Evolutionary conservation across 2,797 vertebrate genomes (phyloP).

Genomic region (Diplodus puntazzo): DNA sequence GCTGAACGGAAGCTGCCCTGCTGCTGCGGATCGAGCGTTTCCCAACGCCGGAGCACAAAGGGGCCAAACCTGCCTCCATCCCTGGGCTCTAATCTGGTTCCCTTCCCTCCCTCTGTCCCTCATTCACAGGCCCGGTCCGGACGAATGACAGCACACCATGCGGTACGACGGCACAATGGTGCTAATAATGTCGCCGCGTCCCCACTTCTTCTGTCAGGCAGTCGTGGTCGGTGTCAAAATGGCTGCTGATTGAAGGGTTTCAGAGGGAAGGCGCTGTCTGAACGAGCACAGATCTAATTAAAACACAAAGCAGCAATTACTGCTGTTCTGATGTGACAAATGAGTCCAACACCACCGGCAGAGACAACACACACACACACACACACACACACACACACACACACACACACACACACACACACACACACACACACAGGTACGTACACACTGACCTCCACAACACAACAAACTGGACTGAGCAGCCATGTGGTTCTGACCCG

Average conservation of each 20-base stretch:
- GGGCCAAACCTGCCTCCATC: conserved; percentile 65
- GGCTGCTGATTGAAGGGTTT: conserved; percentile 42
- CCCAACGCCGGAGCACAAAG: conserved; percentile 65
- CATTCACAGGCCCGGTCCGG: conserved; percentile 30
- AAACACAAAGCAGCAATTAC: conserved; percentile 68
- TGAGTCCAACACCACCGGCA: not conserved
- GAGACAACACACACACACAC: conserved; percentile 4
- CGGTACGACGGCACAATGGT: conserved; percentile 47
- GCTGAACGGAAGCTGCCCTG: conserved; percentile 67
- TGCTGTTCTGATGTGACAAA: conserved; percentile 38
- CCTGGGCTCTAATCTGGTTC: conserved; percentile 61
- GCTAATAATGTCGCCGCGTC: conserved; percentile 45
- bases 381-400: conserved; percentile 6
- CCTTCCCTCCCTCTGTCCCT: conserved; percentile 11
- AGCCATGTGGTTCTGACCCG: not conserved
- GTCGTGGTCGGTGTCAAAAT: conserved; percentile 33
- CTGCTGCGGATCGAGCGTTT: conserved; percentile 63
- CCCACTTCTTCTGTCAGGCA: conserved; percentile 33
- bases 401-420: conserved; percentile 12
- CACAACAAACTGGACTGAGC: no score
- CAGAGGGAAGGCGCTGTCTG: conserved; percentile 19
- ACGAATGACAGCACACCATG: conserved; percentile 47
- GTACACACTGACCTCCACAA: not conserved
- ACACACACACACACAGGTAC: conserved; percentile 8
- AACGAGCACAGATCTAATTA: conserved; percentile 58